Evolutionary conservation across 1,140 invertebrate genomes (phyloP).

Genomic region (Drosophila varians): DNA sequence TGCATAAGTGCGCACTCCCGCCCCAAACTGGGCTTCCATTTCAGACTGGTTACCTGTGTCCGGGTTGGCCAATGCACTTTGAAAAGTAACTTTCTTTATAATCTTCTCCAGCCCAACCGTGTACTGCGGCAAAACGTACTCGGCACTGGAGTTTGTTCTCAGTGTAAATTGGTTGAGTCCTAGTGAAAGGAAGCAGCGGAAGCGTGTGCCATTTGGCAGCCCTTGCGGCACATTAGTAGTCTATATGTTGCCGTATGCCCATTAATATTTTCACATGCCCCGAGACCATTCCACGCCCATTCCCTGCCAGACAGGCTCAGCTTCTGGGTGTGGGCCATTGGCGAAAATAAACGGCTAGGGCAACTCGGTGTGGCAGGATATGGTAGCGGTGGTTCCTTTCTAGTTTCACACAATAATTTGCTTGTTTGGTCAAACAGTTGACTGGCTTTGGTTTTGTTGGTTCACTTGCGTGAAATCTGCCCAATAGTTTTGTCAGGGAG

Average conservation of each 20-base stretch:
- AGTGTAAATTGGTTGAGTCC: slow-evolving; percentile 25
- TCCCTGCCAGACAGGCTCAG: not conserved
- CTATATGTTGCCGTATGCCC: slow-evolving; percentile 70
- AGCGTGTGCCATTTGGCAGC: slow-evolving; percentile 76
- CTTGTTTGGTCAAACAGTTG: slow-evolving; percentile 55
- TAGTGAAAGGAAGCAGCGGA: slow-evolving; percentile 37
- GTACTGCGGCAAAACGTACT: too few species aligned
- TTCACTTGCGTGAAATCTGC: slow-evolving; percentile 27
- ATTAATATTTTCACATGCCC: slow-evolving; percentile 75
- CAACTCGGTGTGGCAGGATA: not conserved
- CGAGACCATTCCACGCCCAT: slow-evolving; percentile 1
- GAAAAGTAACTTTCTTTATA: not conserved
- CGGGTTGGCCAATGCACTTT: slow-evolving; percentile 24
- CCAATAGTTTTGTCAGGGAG: slow-evolving; percentile 46
- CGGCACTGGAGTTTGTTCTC: not conserved
- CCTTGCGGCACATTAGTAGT: slow-evolving; percentile 81
- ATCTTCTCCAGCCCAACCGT: not conserved
- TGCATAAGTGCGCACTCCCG: slow-evolving; percentile 79
- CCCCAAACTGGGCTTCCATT: slow-evolving; percentile 29
- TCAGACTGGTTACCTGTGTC: slow-evolving; percentile 33
- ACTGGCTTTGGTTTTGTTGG: slow-evolving; percentile 60
- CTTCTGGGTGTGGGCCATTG: not conserved
- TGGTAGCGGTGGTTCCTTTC: slow-evolving; percentile 3
- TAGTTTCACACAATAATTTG: slow-evolving; percentile 59
- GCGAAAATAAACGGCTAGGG: slow-evolving; percentile 2